Evolutionary conservation across 2,888 invertebrate species (phyloP).

Genomic region (Drosophila borborema): DNA sequence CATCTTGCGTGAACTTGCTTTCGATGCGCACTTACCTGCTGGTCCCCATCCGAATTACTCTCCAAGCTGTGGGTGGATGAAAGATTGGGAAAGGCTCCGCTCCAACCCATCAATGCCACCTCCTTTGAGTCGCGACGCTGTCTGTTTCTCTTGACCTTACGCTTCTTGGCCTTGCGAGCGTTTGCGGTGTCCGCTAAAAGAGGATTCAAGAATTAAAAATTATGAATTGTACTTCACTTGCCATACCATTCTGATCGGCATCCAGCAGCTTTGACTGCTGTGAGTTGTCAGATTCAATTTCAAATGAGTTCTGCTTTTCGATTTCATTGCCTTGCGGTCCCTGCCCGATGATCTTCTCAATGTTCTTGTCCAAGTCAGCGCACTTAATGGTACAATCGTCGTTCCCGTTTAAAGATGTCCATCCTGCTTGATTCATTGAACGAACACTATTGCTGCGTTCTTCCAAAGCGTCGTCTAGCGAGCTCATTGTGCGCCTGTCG

Average conservation of each 20-base stretch:
- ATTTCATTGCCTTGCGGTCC: not conserved
- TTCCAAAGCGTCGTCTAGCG: slow-evolving; percentile 8
- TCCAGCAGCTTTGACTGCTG: not conserved
- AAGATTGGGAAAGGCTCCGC: slow-evolving; percentile 42
- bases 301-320: not conserved
- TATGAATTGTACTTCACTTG: too few species aligned
- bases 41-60: slow-evolving; percentile 44
- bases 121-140: slow-evolving; percentile 39
- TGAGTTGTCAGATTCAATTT: slow-evolving; percentile 12
- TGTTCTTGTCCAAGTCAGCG: not conserved
- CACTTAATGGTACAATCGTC: not conserved
- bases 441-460: slow-evolving; percentile 1
- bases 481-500: slow-evolving; percentile 29
- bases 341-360: not conserved
- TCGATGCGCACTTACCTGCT: slow-evolving; percentile 39
- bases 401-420: not conserved
- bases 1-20: not conserved
- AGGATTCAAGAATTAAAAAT: not conserved
- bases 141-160: slow-evolving; percentile 15
- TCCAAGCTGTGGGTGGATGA: slow-evolving; percentile 36
- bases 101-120: slow-evolving; percentile 40
- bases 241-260: slow-evolving; percentile 19
- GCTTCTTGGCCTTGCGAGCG: slow-evolving; percentile 27
- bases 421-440: not conserved
- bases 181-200: not conserved